Evolutionary conservation across 2,888 invertebrate genomes (phyloP), one percentile per base, ranked within the genome.

Genomic region (Tubulanus polymorphus): DNA sequence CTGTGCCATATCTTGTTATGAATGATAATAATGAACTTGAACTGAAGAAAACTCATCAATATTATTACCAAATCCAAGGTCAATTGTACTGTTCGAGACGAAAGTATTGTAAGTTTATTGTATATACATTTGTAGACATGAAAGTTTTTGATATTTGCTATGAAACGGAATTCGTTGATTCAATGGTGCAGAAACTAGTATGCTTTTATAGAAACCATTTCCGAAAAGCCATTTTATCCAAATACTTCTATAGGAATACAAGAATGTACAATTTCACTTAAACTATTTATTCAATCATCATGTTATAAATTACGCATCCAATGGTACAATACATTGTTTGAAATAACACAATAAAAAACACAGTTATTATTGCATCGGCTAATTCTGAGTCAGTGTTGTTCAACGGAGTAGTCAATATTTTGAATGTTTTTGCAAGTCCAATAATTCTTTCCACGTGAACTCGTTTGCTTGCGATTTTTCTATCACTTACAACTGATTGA

Each of bases 41-140:
- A 12, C 35, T 59, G n/a, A 45, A 54, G 27, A 30, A 20, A 23
- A 54, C 37, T 12, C 55, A 55, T 53, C 53, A 57, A 26, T 60
- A 57, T 48, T 53, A 45, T 28, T 58, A 55, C 46, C 60, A 60
- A 47, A 47, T 60, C 29, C 61, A 61, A 37, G 58, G 56, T 45
- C 58, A 61, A 47, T 49, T 61, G 35, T 46, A 53, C 25, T 61
- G 61, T 45, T 50, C 54, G 20, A 46, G 48, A 18, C 35, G 45
- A 35, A 23, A 53, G 8, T 20, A 30, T 12, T 60, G 60, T 57
- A 37, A 45, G 30, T 57, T 60, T 47, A 51, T 55, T 47, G 57
- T 60, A 23, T 60, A 50, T 48, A 60, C 57, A 29, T 26, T 53
- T 20, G 45, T 18, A 41, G 60, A 58, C 46, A 47, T 53, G 30